phyloP scores from a whole-genome alignment of 2,888 invertebrate genomes.

The Leptura quadrifasciata region DNA sequence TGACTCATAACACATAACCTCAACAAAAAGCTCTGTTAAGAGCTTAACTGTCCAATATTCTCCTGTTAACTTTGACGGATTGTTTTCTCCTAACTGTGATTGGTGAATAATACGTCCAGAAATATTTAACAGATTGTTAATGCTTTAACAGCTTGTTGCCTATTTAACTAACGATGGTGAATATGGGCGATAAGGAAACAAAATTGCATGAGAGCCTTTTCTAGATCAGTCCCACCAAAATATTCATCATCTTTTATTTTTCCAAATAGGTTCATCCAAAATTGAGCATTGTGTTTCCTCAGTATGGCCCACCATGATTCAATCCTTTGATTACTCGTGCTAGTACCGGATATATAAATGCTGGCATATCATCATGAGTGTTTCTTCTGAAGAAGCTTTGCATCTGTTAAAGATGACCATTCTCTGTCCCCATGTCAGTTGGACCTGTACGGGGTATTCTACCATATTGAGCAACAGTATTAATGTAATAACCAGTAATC shows the following conservation, averaged over 20 bases:
- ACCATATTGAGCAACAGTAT: background rate
- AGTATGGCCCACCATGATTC: conserved; percentile 43
- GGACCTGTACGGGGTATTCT: background rate
- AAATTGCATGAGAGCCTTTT: conserved; percentile 35
- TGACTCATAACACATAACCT: no score
- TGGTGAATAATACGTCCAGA: no score
- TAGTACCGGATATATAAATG: conserved; percentile 6
- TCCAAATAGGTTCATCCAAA: no score
- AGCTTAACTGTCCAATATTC: no score
- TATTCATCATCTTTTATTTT: conserved; percentile 28
- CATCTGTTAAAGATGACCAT: background rate
- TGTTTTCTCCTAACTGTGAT: no score
- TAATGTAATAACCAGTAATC: background rate
- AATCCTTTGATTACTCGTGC: conserved; percentile 33
- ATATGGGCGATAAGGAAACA: no score
- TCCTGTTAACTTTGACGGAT: no score
- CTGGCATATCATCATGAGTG: background rate
- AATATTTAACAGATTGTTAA: no score
- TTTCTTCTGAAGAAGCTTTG: background rate
- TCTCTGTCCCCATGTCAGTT: background rate
- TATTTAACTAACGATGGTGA: no score
- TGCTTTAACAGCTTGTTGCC: no score
- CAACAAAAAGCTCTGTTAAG: no score
- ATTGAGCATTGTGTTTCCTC: conserved; percentile 24
- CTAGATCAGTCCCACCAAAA: conserved; percentile 37